Percentiles rank a stretch among this genome's conserved stretches.
Evolutionary conservation across 2,113 vertebrate genomes (phyloP).

Genomic region (Callipepla californica): DNA sequence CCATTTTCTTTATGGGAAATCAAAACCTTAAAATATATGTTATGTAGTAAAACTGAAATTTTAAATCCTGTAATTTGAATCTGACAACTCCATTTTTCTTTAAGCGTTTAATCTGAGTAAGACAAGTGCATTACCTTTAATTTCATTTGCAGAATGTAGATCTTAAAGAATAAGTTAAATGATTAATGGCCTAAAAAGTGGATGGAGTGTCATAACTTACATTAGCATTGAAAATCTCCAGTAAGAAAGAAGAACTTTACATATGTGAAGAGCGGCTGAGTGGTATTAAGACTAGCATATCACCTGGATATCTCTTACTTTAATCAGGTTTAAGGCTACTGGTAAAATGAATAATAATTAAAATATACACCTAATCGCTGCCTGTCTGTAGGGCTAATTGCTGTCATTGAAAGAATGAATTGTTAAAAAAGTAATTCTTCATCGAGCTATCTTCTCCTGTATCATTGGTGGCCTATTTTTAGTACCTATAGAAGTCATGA

Average conservation of each 20-base stretch:
- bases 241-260: constrained; percentile 73
- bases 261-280: constrained; percentile 72
- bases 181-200: constrained; percentile 71
- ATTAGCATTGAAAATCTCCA: constrained; percentile 75
- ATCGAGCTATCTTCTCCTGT: constrained; percentile 80
- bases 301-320: constrained; percentile 78
- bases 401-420: constrained; percentile 84
- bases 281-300: constrained; percentile 77
- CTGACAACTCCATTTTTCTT: constrained; percentile 73
- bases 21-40: constrained; percentile 61
- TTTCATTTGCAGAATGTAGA: constrained; percentile 73
- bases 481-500: constrained; percentile 85
- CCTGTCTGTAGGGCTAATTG: constrained; percentile 84
- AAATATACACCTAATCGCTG: constrained; percentile 84
- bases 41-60: constrained; percentile 67
- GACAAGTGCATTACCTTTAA: constrained; percentile 69
- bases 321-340: constrained; percentile 76
- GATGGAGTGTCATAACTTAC: constrained; percentile 73
- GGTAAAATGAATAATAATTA: constrained; percentile 84
- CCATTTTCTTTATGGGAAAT: constrained; percentile 67
- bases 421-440: constrained; percentile 83
- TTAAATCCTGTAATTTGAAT: constrained; percentile 66
- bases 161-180: constrained; percentile 71
- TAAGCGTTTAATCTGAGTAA: constrained; percentile 68
- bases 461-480: constrained; percentile 84